phyloP scores from a whole-genome alignment of 2,797 vertebrate species.

The Anguilla anguilla region DNA sequence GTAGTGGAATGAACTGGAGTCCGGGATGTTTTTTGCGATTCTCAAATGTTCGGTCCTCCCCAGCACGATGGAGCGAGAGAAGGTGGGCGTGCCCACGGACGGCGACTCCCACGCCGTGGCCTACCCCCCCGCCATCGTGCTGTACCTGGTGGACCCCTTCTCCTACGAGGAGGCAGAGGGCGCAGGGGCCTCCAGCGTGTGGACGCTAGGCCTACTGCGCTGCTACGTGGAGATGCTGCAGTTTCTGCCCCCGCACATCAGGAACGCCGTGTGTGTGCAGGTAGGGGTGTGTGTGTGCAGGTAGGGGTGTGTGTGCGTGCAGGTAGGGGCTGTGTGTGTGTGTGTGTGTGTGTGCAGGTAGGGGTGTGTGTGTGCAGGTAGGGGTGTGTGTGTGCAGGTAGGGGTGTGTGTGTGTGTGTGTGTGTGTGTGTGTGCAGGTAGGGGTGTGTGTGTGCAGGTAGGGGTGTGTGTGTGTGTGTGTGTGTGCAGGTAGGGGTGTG shows the following conservation, averaged over 20 bases:
- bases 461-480: too few species aligned
- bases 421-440: too few species aligned
- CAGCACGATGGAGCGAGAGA: slow-evolving; percentile 98
- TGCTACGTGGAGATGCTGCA: slow-evolving; percentile 98
- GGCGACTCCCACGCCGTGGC: slow-evolving; percentile 94
- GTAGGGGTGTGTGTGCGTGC: too few species aligned
- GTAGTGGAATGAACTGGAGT: background rate
- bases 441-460: too few species aligned
- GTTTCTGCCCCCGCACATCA: slow-evolving; percentile 88
- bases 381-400: too few species aligned
- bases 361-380: too few species aligned
- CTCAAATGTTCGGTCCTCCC: slow-evolving; percentile 29
- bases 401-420: too few species aligned
- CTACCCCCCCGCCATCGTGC: slow-evolving; percentile 94
- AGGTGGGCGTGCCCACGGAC: slow-evolving; percentile 94
- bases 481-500: too few species aligned
- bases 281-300: slow-evolving; percentile 55
- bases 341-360: too few species aligned
- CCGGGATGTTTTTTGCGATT: background rate
- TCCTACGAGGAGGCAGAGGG: slow-evolving; percentile 90
- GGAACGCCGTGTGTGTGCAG: slow-evolving; percentile 93
- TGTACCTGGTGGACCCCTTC: slow-evolving; percentile 98
- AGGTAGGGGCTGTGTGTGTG: too few species aligned
- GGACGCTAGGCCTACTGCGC: slow-evolving; percentile 94
- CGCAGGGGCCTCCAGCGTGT: slow-evolving; percentile 78